phyloP scores from a whole-genome alignment of 2,797 vertebrate genomes.

The Apogon talboti region DNA sequence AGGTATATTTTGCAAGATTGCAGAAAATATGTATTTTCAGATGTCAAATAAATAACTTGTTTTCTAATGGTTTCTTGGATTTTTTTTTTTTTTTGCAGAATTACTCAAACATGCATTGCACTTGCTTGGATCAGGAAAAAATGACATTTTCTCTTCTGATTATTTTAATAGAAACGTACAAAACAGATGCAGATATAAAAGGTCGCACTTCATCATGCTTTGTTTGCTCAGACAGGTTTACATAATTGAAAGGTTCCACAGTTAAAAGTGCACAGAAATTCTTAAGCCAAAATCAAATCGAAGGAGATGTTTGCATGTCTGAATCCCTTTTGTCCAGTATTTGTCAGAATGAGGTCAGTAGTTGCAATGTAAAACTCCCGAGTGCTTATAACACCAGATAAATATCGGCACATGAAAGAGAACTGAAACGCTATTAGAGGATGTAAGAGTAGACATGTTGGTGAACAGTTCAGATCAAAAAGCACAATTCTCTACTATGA shows the following conservation, averaged over 20 bases:
- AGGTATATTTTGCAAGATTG: slow-evolving; percentile 80
- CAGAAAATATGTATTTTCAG: slow-evolving; percentile 81
- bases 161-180: not conserved
- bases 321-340: not conserved
- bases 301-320: not conserved
- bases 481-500: too few relatives aligned
- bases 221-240: not conserved
- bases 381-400: too few relatives aligned
- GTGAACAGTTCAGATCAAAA: too few relatives aligned
- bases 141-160: not conserved
- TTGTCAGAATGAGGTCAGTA: not conserved
- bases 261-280: not conserved
- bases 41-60: slow-evolving; percentile 81
- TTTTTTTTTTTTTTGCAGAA: slow-evolving; percentile 4
- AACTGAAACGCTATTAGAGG: too few relatives aligned
- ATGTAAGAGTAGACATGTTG: too few relatives aligned
- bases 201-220: not conserved
- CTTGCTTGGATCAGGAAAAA: not conserved
- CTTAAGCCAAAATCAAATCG: not conserved
- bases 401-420: too few relatives aligned
- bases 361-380: not conserved
- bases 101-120: not conserved
- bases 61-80: slow-evolving; percentile 62
- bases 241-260: not conserved
- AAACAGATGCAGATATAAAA: not conserved